A percentile compares a stretch with the other conserved stretches of the same genome.
These are phyloP conservation scores for Drosophila fulvimacula DNA, from an alignment of 2,888 invertebrate genomes.

Conservation along the genomic window DNA sequence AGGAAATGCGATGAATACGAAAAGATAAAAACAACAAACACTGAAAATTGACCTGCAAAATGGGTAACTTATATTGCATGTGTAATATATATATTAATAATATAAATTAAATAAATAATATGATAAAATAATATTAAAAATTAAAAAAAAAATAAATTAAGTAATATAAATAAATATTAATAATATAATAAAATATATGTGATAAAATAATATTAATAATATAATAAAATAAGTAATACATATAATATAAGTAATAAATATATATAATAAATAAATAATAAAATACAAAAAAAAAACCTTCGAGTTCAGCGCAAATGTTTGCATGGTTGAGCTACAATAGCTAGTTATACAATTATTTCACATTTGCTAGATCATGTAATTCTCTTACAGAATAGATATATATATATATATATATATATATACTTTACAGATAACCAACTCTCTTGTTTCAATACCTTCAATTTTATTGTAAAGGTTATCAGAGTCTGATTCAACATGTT, in stretches of 20 bases:
- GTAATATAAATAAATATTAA: neutral
- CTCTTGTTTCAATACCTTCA: neutral
- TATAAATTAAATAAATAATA: too few relatives aligned
- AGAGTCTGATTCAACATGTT: neutral
- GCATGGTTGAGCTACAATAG: neutral
- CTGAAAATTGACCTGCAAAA: conserved; percentile 7
- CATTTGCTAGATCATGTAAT: neutral
- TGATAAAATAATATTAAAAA: too few relatives aligned
- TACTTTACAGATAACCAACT: neutral
- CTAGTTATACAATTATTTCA: too few relatives aligned
- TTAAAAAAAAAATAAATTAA: too few relatives aligned
- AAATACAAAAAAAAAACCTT: neutral
- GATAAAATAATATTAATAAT: too few relatives aligned
- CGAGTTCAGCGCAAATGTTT: too few relatives aligned
- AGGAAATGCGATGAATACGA: conserved; percentile 21
- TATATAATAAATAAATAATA: too few relatives aligned
- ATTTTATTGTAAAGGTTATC: neutral
- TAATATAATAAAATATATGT: too few relatives aligned
- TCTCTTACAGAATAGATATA: too few relatives aligned
- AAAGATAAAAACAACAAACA: conserved; percentile 12
- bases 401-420: too few relatives aligned
- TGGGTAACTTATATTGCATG: conserved; percentile 5
- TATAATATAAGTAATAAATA: neutral
- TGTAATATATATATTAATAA: neutral
- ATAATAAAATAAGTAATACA: too few relatives aligned